Conservation (phyloP, 2,113 vertebrate species). For the Cyanistes caeruleus region DNA sequence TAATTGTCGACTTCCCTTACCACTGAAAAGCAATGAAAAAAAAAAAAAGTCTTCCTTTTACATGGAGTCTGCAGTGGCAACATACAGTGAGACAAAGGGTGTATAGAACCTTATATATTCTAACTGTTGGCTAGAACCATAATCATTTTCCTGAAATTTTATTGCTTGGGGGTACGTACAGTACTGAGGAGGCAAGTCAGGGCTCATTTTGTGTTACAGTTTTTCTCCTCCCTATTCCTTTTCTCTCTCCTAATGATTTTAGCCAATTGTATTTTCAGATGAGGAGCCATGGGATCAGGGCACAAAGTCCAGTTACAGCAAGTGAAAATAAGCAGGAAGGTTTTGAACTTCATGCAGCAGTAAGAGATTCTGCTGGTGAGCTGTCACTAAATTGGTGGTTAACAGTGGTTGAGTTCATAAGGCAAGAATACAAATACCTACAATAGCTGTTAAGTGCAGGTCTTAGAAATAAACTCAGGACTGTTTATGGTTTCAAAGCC, state of each 20-base stretch:
- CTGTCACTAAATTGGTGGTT: not conserved
- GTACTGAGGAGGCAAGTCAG: conserved; percentile 6
- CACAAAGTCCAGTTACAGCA: not conserved
- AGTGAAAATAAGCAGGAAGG: not conserved
- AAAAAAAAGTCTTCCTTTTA: not conserved
- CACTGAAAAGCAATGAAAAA: not conserved
- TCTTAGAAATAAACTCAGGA: not conserved
- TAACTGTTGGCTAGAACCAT: conserved; percentile 14
- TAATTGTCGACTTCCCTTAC: not conserved
- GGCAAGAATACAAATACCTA: not conserved
- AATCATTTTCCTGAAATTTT: conserved; percentile 12
- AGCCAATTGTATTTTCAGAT: conserved; percentile 17
- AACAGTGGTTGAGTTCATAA: not conserved
- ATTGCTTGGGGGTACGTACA: not conserved
- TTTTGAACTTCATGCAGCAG: not conserved
- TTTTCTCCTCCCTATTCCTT: not conserved
- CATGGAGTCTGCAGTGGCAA: not conserved
- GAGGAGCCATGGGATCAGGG: not conserved
- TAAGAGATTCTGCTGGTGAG: not conserved
- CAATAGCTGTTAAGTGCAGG: not conserved
- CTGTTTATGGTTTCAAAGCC: not conserved
- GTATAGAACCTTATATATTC: not conserved
- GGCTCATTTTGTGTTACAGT: conserved; percentile 1
- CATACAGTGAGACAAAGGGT: not conserved
- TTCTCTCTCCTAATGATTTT: not conserved